Evolutionary conservation across 1,140 invertebrate species (phyloP), one percentile per base, ranked within the genome.

Genomic region (Brachionus manjavacas): DNA sequence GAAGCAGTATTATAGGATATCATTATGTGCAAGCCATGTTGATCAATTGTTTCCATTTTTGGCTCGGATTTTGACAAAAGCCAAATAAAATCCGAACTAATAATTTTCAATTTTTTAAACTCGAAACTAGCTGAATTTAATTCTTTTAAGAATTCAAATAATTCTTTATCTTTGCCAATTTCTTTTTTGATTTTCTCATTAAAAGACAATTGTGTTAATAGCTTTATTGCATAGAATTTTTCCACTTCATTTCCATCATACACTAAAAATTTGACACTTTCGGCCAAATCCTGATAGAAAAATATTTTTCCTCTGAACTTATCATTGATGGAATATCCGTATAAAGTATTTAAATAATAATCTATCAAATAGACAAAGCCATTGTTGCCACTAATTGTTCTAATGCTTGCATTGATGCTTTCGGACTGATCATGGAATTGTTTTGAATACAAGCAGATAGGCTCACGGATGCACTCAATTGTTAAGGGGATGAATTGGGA

Each of bases 11-110:
- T 84, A 20, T 84, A 84, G 16, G 16, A 28, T 25, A 84, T 25
- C 81, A 84, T 84, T 6, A 84, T 70, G n/a, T 84, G 81, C 11
- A 14, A 11, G 4, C 20, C 52, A 60, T 16, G n/a, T 9, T 60
- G n/a, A 9, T 23, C 20, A 20, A 20, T 6, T 60, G 52, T 20
- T 16, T 60, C 52, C 20, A 60, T 9, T 20, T 6, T 2, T 20
- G 52, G 52, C 16, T 60, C 52, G 7, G 52, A 60, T 60, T 60
- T 60, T 8, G 52, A 60, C n/a, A 60, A 23, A 20, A 60, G 16
- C 52, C 52, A 60, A 23, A 60, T 60, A 20, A 60, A 60, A 60
- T 60, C 52, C 9, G 52, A 60, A 23, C 16, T 60, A 8, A 60
- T 60, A 20, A 25, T 25, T 60, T 60, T 60, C 8, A 60, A 20